Base-by-base conservation (phyloP, 2,888 invertebrate genomes). In the Parelbella ahira region DNA sequence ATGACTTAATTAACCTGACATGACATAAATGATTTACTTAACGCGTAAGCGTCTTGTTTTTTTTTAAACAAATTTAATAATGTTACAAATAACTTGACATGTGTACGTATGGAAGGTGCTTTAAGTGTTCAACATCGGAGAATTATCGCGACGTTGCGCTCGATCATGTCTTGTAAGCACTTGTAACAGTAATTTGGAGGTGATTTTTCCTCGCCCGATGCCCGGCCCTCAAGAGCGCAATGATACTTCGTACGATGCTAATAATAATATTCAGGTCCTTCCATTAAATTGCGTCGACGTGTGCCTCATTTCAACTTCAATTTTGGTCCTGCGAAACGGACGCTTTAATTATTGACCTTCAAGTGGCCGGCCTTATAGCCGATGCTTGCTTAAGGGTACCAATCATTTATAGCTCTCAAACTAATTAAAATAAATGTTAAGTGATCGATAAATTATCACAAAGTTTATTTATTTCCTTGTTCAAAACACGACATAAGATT, bases 281-380 rank as follows among this genome's bases (percentile, higher is more conserved):
- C 64, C 63, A 55, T 63, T 58, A 74, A 75, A 77, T 75, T 74
- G 71, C 69, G 56, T 56, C 61, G 60, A 75, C 74, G 71, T 69
- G 74, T 67, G 60, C 60, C 61, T 60, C 66, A 64, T 68, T 65
- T 63, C 57, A 56, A 60, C 53, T 51, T 60, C 67, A 68, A 68
- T 67, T 67, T 60, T 61, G 56, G 58, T 56, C 61, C 64, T 63
- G 60, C 60, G 56, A 69, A 68, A 66, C 59, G 60, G 59, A 60
- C 53, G 57, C 55, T 62, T 65, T 42, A 65, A 69, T 63, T 61
- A 63, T 61, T 72, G 68, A 73, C 68, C 67, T 69, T 67, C 64
- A 56, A 58, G 55, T 61, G 59, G 58, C 47, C 37, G 49, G 33
- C 21, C 19, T 39, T 24, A 30, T 30, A 12, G 12, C 10, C 4